Conservation (phyloP, 2,888 invertebrate species). For the Leistus spinibarbis region DNA sequence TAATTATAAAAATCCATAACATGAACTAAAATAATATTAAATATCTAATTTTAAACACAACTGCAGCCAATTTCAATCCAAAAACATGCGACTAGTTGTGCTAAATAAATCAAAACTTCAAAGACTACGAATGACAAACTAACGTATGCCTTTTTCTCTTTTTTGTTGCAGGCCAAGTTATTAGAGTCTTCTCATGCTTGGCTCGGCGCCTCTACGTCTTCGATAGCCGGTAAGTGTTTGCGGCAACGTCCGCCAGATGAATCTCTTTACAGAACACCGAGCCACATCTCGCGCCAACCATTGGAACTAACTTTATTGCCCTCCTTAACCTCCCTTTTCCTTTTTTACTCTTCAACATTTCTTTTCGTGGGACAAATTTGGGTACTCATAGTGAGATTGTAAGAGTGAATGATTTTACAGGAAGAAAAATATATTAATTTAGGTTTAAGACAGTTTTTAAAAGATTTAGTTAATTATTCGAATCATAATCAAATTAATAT, state of each 20-base stretch:
- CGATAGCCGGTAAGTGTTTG: slow-evolving; percentile 83
- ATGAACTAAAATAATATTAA: not conserved
- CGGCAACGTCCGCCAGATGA: slow-evolving; percentile 2
- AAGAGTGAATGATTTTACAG: not conserved
- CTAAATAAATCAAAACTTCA: not conserved
- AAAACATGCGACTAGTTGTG: not conserved
- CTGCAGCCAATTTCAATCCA: not conserved
- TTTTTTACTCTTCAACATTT: not conserved
- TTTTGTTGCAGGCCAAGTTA: slow-evolving; percentile 83
- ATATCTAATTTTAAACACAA: not conserved
- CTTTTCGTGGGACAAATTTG: not conserved
- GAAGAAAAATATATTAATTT: too few relatives aligned
- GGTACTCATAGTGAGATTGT: not conserved
- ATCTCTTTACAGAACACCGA: not conserved
- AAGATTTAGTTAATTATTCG: too few relatives aligned
- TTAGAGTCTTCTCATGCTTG: slow-evolving; percentile 91
- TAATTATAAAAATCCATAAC: not conserved
- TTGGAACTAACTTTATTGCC: not conserved
- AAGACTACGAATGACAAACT: not conserved
- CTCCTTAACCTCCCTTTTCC: not conserved
- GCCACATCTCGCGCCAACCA: not conserved
- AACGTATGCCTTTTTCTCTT: slow-evolving; percentile 46
- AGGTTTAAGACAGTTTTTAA: too few relatives aligned
- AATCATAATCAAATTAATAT: too few relatives aligned
- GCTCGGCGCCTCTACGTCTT: slow-evolving; percentile 88